These are phyloP conservation scores for Phrynocephalus vlangalii DNA, from an alignment of 2,797 vertebrate species.

Conservation along the genomic window DNA sequence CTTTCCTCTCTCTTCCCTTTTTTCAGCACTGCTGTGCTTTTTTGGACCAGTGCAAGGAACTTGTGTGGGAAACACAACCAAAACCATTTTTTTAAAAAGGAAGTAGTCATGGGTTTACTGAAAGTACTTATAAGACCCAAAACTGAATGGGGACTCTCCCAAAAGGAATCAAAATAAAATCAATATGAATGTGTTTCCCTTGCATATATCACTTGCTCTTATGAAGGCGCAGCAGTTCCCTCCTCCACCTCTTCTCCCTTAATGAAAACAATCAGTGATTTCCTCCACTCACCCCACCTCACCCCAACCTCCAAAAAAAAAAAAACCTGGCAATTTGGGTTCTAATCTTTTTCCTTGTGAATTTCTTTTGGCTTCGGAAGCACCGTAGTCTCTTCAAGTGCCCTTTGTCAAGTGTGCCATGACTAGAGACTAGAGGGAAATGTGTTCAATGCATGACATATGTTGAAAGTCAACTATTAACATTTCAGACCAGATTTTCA, in stretches of 20 bases:
- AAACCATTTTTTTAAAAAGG: too few species aligned
- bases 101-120: too few species aligned
- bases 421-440: conserved; percentile 71
- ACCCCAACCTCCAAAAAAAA: conserved; percentile 34
- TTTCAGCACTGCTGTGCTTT: too few species aligned
- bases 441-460: conserved; percentile 76
- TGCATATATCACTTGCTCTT: too few species aligned
- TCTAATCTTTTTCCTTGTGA: background rate
- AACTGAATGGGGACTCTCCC: too few species aligned
- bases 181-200: too few species aligned
- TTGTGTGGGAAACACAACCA: too few species aligned
- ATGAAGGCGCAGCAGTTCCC: background rate
- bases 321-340: conserved; percentile 49
- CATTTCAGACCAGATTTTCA: conserved; percentile 74
- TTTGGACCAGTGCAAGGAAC: too few species aligned
- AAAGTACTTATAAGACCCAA: too few species aligned
- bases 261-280: conserved; percentile 33
- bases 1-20: too few species aligned
- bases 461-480: conserved; percentile 72
- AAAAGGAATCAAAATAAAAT: too few species aligned
- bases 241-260: conserved; percentile 56
- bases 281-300: too few species aligned
- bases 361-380: conserved; percentile 71
- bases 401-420: conserved; percentile 74
- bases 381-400: conserved; percentile 70